These are phyloP conservation scores for Fragum sueziense DNA, from an alignment of 2,888 invertebrate species.

Conservation along the genomic window DNA sequence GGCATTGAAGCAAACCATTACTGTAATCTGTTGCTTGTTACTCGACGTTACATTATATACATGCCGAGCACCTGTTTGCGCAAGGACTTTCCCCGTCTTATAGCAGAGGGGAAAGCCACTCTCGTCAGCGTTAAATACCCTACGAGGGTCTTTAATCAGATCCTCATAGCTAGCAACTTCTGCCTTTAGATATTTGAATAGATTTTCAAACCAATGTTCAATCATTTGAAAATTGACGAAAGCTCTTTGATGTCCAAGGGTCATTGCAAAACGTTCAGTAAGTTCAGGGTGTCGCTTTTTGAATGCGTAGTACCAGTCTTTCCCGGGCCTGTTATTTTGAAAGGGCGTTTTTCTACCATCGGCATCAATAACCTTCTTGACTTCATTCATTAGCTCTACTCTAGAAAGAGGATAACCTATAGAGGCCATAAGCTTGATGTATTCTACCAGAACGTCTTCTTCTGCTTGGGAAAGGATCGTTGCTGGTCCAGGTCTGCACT, in stretches of 20 bases:
- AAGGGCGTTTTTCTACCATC: slow-evolving; percentile 32
- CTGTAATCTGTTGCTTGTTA: slow-evolving; percentile 46
- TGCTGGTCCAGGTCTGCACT: slow-evolving; percentile 1
- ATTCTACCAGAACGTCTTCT: background rate
- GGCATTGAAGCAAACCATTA: slow-evolving; percentile 44
- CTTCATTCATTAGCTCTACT: slow-evolving; percentile 14
- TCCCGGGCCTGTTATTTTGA: slow-evolving; percentile 30
- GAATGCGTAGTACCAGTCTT: slow-evolving; percentile 38
- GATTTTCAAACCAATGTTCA: slow-evolving; percentile 18
- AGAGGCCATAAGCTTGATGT: slow-evolving; percentile 1
- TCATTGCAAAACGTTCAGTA: background rate
- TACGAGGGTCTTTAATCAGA: slow-evolving; percentile 13
- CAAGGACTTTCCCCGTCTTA: slow-evolving; percentile 24
- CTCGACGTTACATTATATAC: slow-evolving; percentile 18
- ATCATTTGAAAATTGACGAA: slow-evolving; percentile 22
- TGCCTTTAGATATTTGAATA: slow-evolving; percentile 12
- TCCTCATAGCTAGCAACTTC: slow-evolving; percentile 17
- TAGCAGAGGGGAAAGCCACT: background rate
- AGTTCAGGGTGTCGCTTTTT: slow-evolving; percentile 9
- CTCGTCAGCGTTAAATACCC: slow-evolving; percentile 37
- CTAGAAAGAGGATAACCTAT: slow-evolving; percentile 19
- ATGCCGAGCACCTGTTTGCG: slow-evolving; percentile 11
- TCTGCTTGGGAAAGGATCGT: slow-evolving; percentile 5
- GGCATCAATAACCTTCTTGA: slow-evolving; percentile 16
- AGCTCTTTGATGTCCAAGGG: slow-evolving; percentile 22